Base-by-base conservation (phyloP, 2,888 invertebrate genomes). In the Mythimna ferrago region DNA sequence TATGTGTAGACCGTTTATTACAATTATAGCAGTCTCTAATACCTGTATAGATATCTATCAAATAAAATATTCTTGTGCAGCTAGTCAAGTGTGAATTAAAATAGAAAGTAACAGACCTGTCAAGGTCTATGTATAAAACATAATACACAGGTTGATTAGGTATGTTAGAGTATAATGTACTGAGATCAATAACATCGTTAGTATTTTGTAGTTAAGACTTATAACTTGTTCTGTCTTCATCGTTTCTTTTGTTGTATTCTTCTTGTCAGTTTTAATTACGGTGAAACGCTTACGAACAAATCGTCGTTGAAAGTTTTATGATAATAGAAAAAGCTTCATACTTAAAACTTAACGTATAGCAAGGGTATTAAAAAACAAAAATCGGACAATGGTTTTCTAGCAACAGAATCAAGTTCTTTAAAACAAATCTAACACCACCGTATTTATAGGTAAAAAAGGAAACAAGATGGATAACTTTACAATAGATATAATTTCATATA, bases 81-180 rank as follows among this genome's bases (percentile, higher is more conserved):
- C 63, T 66, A 79, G 74, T 74, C 70, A 82, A 71, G 84, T 79
- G 72, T 73, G 54, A 74, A 80, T 81, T 81, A 61, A 69, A 81
- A 73, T 84, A 84, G 83, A 83, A 83, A 83, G 84, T 71, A 19
- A 48, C 6, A 48, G 48, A 68, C 70, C 72, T 81, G 73, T 67
- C 83, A 83, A 83, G 84, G 84, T 80, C 73, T 73, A 53, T 53
- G 56, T 61, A 58, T 60, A 56, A 65, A 77, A 62, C 58, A 74
- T 74, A 62, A 66, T 61, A 81, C 54, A 58, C 61, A 65, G 57
- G 53, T 67, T 68, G 41, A 71, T 68, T 70, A n/a, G 44, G 53
- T 35, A 67, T 19, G 21, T 54, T 57, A 11, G 7, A 48, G 16
- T 65, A 41, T 35, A 63, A 54, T 51, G 6, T 66, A 21, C 26